A percentile compares a stretch with the other conserved stretches of the same genome.
phyloP scores from a whole-genome alignment of 2,888 invertebrate species.

The Prostheceraeus crozeri region DNA sequence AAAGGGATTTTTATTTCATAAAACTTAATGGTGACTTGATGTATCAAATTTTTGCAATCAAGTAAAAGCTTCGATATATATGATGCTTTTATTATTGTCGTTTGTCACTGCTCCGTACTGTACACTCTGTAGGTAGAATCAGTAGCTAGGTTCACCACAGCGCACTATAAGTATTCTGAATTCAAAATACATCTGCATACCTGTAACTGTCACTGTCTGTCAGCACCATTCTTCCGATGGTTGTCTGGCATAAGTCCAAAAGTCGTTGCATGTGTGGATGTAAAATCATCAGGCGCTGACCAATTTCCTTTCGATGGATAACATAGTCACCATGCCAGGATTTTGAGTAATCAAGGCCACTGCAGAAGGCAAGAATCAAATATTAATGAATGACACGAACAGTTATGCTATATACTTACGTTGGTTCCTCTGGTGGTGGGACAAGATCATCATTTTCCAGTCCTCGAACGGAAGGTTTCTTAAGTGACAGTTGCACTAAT shows the following conservation, averaged over 20 bases:
- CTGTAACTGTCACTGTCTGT: slow-evolving; percentile 51
- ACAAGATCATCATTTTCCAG: slow-evolving; percentile 52
- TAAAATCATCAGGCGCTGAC: slow-evolving; percentile 50
- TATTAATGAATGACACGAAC: neutral
- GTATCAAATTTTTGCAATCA: no score
- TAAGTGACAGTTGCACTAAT: slow-evolving; percentile 54
- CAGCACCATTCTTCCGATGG: slow-evolving; percentile 51
- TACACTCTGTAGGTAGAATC: no score
- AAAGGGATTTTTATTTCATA: no score
- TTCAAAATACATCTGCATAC: no score
- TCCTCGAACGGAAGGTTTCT: slow-evolving; percentile 53
- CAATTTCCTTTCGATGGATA: slow-evolving; percentile 45
- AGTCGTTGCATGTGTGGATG: slow-evolving; percentile 55
- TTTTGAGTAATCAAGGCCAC: slow-evolving; percentile 53
- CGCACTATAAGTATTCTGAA: no score
- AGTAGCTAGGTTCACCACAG: no score
- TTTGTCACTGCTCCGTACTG: no score
- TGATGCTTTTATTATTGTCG: no score
- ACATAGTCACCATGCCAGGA: slow-evolving; percentile 54
- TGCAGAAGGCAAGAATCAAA: slow-evolving; percentile 34
- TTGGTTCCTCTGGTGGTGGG: slow-evolving; percentile 50
- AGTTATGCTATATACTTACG: slow-evolving; percentile 42
- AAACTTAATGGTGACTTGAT: no score
- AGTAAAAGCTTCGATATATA: no score
- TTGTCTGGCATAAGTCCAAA: slow-evolving; percentile 52